phyloP scores from a whole-genome alignment of 2,888 invertebrate species.

The Mactromeris polynyma region DNA sequence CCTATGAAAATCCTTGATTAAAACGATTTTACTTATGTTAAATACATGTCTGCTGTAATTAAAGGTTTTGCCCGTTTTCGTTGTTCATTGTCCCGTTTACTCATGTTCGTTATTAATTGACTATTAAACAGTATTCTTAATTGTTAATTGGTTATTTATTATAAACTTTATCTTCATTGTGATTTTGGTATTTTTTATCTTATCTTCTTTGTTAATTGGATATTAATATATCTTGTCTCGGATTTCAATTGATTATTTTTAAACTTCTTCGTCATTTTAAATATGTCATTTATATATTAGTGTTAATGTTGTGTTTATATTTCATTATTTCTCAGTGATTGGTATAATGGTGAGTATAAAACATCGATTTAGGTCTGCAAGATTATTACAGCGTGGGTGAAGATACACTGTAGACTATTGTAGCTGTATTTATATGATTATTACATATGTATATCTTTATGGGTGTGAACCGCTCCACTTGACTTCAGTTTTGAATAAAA shows the following conservation, averaged over 20 bases:
- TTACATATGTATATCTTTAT: not conserved
- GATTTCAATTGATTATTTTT: not conserved
- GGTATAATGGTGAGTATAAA: conserved; percentile 3
- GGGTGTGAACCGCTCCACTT: not conserved
- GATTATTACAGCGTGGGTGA: not conserved
- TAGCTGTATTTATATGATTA: not conserved
- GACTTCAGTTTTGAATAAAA: not conserved
- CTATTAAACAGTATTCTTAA: no score
- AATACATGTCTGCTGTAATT: no score
- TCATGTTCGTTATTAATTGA: no score
- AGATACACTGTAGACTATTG: not conserved
- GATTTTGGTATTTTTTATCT: no score
- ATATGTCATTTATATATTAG: not conserved
- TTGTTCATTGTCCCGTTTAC: no score
- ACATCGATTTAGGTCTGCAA: conserved; percentile 3
- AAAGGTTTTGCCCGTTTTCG: no score
- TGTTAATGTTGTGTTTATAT: conserved; percentile 9
- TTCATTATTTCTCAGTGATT: conserved; percentile 17
- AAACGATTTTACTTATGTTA: no score
- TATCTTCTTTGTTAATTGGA: conserved; percentile 1
- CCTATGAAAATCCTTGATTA: no score
- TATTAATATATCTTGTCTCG: not conserved
- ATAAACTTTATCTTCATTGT: no score
- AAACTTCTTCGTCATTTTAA: not conserved
- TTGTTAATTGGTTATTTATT: no score